A percentile compares a stretch with the other conserved stretches of the same genome.
These are phyloP conservation scores for Peromyscus aztecus DNA, from an alignment of 2,797 vertebrate genomes.

Conservation along the genomic window DNA sequence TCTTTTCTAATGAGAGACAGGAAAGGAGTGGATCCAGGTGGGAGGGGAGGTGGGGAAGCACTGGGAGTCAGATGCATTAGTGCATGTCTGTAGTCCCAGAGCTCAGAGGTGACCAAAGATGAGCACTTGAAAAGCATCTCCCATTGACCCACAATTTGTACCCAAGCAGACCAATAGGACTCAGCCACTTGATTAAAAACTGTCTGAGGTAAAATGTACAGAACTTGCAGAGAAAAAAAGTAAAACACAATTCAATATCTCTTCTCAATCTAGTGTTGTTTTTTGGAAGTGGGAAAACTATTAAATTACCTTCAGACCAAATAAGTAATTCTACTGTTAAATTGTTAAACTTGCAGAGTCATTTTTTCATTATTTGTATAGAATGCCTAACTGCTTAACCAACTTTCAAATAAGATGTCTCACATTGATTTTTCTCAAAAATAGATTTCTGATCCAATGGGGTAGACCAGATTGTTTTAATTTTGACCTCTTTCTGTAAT, in stretches of 20 bases:
- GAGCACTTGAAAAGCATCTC: background rate
- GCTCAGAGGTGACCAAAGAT: background rate
- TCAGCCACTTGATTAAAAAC: background rate
- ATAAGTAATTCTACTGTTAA: background rate
- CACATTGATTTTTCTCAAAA: background rate
- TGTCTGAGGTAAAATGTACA: background rate
- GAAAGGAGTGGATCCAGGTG: background rate
- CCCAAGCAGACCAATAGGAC: too few species aligned
- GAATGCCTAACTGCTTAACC: background rate
- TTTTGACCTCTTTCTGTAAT: background rate
- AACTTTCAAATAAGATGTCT: background rate
- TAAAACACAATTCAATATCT: background rate
- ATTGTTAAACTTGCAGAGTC: background rate
- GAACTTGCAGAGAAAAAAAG: background rate
- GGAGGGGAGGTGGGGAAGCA: background rate
- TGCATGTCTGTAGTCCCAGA: background rate
- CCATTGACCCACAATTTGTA: background rate
- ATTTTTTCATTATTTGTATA: background rate
- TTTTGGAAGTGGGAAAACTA: background rate
- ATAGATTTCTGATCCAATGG: background rate
- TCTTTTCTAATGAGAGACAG: background rate
- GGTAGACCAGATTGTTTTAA: background rate
- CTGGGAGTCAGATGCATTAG: background rate
- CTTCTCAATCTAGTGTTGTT: background rate
- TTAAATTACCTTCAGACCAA: background rate